A percentile compares a stretch with the other conserved stretches of the same genome.
Evolutionary conservation across 1,140 invertebrate species (phyloP).

Genomic region (Belonocnema kinseyi): DNA sequence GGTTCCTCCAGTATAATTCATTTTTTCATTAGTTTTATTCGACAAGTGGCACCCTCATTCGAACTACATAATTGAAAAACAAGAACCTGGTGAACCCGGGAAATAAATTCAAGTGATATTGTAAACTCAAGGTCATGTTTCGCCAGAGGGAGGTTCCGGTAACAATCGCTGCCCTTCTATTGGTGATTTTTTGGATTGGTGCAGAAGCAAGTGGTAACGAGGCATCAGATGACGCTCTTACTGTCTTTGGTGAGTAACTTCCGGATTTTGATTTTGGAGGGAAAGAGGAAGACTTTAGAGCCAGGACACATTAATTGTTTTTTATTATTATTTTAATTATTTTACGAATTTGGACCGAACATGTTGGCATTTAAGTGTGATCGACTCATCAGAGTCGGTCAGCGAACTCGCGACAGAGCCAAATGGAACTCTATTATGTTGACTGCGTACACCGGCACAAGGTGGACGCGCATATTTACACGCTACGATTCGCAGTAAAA

Average conservation of each 20-base stretch:
- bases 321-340: background rate
- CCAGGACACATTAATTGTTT: background rate
- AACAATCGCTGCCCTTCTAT: conserved; percentile 20
- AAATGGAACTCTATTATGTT: conserved; percentile 61
- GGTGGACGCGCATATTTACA: conserved; percentile 53
- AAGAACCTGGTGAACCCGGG: no score
- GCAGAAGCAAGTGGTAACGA: background rate
- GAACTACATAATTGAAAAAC: background rate
- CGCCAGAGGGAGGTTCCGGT: conserved; percentile 24
- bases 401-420: conserved; percentile 56
- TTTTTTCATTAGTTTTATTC: background rate
- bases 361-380: background rate
- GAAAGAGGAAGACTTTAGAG: background rate
- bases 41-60: background rate
- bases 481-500: conserved; percentile 32
- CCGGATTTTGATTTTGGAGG: background rate
- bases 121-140: background rate
- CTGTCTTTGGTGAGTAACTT: background rate
- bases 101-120: background rate
- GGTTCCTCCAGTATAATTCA: background rate
- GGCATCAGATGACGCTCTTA: background rate
- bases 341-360: background rate
- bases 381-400: conserved; percentile 46
- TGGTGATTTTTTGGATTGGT: conserved; percentile 8
- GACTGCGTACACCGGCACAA: conserved; percentile 45